phyloP scores from a whole-genome alignment of 1,140 invertebrate genomes.

The Pseudomyrmex flavicornis region DNA sequence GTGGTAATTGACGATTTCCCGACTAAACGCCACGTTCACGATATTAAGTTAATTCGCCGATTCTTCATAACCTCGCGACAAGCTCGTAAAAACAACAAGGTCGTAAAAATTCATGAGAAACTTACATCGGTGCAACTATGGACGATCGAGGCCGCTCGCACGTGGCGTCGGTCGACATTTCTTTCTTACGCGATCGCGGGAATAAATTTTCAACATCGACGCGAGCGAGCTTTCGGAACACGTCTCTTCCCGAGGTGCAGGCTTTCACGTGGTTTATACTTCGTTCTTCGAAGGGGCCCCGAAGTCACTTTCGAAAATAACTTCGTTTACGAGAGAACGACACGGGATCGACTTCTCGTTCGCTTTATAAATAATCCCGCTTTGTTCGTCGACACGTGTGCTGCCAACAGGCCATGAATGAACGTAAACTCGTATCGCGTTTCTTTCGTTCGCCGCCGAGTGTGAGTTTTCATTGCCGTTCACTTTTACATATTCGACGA shows the following conservation, averaged over 20 bases:
- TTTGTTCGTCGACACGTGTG: conserved; percentile 38
- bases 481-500: conserved; percentile 5
- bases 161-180: conserved; percentile 31
- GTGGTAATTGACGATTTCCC: too few relatives aligned
- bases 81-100: too few relatives aligned
- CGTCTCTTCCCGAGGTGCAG: neutral
- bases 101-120: conserved; percentile 50
- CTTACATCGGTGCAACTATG: conserved; percentile 44
- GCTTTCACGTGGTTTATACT: neutral
- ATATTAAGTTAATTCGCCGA: too few relatives aligned
- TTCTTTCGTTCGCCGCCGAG: conserved; percentile 17
- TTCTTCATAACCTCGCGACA: conserved; percentile 33
- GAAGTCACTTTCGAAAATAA: conserved; percentile 55
- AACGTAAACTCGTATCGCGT: conserved; percentile 32
- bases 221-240: conserved; percentile 30
- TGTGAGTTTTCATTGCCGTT: conserved; percentile 26
- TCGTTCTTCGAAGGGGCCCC: neutral
- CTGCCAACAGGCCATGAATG: conserved; percentile 42
- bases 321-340: conserved; percentile 51
- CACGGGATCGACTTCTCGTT: conserved; percentile 33
- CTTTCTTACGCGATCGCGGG: conserved; percentile 24
- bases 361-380: conserved; percentile 52
- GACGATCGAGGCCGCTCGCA: neutral
- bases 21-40: too few relatives aligned
- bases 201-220: conserved; percentile 48